Conservation (phyloP, 2,797 vertebrate genomes). For the Scomberomorus guttatus region DNA sequence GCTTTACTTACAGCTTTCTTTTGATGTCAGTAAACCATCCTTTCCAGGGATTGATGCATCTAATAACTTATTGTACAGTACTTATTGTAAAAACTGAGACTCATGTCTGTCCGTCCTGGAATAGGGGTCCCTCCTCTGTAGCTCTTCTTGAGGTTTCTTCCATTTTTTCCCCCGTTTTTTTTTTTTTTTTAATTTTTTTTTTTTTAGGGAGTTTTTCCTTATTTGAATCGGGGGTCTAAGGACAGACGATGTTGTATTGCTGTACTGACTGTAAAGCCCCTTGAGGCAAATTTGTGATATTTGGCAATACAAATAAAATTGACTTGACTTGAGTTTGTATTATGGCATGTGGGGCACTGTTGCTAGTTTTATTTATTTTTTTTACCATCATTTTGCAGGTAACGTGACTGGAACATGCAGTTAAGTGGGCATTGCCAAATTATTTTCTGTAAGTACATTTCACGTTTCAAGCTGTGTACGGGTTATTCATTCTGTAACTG, state of each 20-base stretch:
- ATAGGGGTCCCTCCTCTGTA: no score
- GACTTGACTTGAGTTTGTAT: not conserved
- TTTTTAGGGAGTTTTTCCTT: no score
- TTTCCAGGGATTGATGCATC: not conserved
- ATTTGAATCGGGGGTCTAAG: no score
- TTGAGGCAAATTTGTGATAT: no score
- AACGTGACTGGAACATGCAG: conserved; percentile 85
- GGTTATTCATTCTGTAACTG: not conserved
- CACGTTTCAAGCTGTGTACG: not conserved
- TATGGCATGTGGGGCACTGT: not conserved
- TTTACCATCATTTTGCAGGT: conserved; percentile 69
- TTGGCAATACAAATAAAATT: no score
- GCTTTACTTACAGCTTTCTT: not conserved
- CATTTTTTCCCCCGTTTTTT: no score
- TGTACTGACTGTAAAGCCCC: not conserved
- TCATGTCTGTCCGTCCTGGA: no score
- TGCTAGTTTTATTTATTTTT: not conserved
- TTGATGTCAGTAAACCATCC: not conserved
- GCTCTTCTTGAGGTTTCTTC: no score
- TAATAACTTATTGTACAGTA: not conserved
- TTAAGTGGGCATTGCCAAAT: conserved; percentile 85
- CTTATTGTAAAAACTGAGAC: not conserved
- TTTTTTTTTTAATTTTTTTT: no score
- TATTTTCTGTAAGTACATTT: conserved; percentile 82
- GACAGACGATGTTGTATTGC: not conserved